Conservation (phyloP, 2,888 invertebrate species). For the Patella pellucida region DNA sequence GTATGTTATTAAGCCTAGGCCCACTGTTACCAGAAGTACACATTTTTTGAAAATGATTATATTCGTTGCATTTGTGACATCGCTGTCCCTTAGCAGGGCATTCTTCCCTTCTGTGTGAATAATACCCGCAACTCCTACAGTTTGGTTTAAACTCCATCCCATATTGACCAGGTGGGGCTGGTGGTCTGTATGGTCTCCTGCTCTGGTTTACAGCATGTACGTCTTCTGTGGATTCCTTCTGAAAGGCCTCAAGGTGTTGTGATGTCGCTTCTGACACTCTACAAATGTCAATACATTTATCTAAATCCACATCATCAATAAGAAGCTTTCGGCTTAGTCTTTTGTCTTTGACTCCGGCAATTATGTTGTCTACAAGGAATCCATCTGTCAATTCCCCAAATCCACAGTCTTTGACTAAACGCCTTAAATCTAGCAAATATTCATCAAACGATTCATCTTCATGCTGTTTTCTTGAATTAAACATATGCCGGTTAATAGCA, state of each 20-base stretch:
- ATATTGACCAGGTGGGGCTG: neutral
- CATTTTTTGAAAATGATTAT: conserved; percentile 1
- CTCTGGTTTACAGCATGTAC: neutral
- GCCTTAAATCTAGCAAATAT: conserved; percentile 12
- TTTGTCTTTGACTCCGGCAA: conserved; percentile 2
- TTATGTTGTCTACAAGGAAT: conserved; percentile 17
- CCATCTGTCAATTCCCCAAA: conserved; percentile 22
- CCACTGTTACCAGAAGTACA: neutral
- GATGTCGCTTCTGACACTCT: neutral
- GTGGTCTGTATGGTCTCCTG: neutral
- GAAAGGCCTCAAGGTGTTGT: neutral
- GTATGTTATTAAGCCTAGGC: neutral
- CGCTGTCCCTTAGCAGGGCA: neutral
- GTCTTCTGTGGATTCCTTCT: neutral
- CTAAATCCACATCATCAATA: conserved; percentile 9
- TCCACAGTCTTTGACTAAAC: conserved; percentile 12
- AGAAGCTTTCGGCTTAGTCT: conserved; percentile 2
- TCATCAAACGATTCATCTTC: conserved; percentile 18
- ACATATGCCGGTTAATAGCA: neutral
- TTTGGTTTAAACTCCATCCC: neutral
- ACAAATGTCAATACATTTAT: neutral
- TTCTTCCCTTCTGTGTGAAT: neutral
- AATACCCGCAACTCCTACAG: neutral
- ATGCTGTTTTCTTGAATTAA: conserved; percentile 6
- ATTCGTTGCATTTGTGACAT: neutral